phyloP scores from a whole-genome alignment of 2,797 vertebrate genomes.

The Rhinogobio ventralis region DNA sequence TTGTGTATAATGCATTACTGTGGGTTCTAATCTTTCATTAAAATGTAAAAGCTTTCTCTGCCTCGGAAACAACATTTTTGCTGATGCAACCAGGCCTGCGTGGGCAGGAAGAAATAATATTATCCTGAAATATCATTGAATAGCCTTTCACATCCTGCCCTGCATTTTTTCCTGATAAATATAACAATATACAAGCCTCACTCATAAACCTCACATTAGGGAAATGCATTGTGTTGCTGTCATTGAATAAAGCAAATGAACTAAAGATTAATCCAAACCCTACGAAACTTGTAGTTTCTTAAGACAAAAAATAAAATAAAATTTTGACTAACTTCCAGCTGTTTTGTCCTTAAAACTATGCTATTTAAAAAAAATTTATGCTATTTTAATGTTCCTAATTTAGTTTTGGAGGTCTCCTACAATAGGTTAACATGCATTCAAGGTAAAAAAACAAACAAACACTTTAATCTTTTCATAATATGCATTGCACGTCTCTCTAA shows the following conservation, averaged over 20 bases:
- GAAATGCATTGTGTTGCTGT: background rate
- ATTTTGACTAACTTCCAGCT: background rate
- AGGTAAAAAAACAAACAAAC: background rate
- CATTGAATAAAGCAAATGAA: background rate
- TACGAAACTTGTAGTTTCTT: background rate
- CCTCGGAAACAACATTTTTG: slow-evolving; percentile 25
- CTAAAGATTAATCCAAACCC: background rate
- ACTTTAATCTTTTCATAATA: background rate
- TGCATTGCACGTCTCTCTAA: background rate
- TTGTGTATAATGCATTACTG: slow-evolving; percentile 2
- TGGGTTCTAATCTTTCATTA: slow-evolving; percentile 41
- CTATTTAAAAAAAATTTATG: background rate
- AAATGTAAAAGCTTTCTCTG: slow-evolving; percentile 35
- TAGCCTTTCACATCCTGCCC: slow-evolving; percentile 2
- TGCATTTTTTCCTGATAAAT: background rate
- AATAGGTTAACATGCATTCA: background rate
- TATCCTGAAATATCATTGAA: slow-evolving; percentile 19
- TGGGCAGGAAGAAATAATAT: slow-evolving; percentile 26
- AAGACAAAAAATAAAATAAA: background rate
- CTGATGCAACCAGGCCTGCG: slow-evolving; percentile 34
- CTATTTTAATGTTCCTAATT: background rate
- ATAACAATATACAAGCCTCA: background rate
- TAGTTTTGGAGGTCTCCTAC: background rate
- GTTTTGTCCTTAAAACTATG: background rate
- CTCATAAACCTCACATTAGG: background rate